Percentiles rank a stretch among this genome's conserved stretches.
Conservation (phyloP, 2,888 invertebrate species). For the Folsomia manolachei region DNA sequence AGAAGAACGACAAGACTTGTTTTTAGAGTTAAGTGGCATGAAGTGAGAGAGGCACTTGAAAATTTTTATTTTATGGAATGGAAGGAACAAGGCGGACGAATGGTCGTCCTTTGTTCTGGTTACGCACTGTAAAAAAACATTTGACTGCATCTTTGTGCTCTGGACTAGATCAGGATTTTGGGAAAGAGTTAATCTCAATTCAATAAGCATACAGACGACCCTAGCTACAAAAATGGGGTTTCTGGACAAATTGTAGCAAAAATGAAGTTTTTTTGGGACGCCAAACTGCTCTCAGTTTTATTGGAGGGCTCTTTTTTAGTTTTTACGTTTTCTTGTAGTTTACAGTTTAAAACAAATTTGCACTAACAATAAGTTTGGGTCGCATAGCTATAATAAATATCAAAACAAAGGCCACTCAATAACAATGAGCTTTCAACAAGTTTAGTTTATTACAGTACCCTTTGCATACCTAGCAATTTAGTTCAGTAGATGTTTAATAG, state of each 20-base stretch:
- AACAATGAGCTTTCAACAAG: not conserved
- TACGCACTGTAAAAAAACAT: not conserved
- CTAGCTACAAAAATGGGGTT: too few relatives aligned
- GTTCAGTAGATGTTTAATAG: not conserved
- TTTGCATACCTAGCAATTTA: not conserved
- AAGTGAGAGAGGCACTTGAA: not conserved
- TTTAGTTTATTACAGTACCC: not conserved
- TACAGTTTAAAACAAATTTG: not conserved
- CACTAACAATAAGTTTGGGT: not conserved
- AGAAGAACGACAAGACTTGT: not conserved
- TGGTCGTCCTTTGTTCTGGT: not conserved
- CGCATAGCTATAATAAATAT: not conserved
- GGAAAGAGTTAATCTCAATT: not conserved
- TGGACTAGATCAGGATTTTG: not conserved
- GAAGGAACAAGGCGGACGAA: not conserved
- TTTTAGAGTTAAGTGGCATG: not conserved
- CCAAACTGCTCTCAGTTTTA: too few relatives aligned
- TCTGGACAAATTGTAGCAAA: too few relatives aligned
- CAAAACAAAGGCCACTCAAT: not conserved
- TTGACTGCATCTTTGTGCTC: not conserved
- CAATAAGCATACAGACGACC: not conserved
- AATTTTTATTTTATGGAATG: not conserved
- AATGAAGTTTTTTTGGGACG: too few relatives aligned
- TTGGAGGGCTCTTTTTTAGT: too few relatives aligned
- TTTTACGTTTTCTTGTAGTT: too few relatives aligned